phyloP scores from a whole-genome alignment of 2,113 vertebrate species.

The Columba janthina region DNA sequence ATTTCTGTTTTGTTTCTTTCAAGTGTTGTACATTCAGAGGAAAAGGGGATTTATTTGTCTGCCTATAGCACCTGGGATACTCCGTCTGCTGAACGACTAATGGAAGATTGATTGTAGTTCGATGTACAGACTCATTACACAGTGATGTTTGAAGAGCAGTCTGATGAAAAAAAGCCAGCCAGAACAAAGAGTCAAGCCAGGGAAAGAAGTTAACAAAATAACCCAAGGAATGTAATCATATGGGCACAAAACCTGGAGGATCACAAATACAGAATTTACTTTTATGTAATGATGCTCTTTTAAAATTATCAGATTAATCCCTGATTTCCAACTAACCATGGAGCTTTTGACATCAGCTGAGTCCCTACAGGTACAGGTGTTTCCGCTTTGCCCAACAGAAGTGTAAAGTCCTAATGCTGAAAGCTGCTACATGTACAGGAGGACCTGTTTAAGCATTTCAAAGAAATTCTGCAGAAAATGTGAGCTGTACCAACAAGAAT shows the following conservation, averaged over 20 bases:
- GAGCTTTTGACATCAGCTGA: background rate
- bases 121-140: background rate
- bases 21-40: background rate
- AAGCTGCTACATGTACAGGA: background rate
- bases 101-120: slow-evolving; percentile 20
- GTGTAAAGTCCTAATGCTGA: background rate
- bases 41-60: slow-evolving; percentile 18
- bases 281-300: background rate
- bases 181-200: background rate
- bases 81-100: background rate
- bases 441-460: background rate
- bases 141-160: background rate
- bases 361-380: background rate
- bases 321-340: background rate
- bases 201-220: background rate
- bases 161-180: background rate
- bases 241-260: background rate
- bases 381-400: background rate
- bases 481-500: background rate
- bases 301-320: background rate
- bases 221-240: background rate
- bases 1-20: background rate
- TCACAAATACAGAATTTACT: background rate
- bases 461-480: background rate
- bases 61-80: background rate